Conservation (phyloP, 2,888 invertebrate species). For the Polylopha cassiicola region DNA sequence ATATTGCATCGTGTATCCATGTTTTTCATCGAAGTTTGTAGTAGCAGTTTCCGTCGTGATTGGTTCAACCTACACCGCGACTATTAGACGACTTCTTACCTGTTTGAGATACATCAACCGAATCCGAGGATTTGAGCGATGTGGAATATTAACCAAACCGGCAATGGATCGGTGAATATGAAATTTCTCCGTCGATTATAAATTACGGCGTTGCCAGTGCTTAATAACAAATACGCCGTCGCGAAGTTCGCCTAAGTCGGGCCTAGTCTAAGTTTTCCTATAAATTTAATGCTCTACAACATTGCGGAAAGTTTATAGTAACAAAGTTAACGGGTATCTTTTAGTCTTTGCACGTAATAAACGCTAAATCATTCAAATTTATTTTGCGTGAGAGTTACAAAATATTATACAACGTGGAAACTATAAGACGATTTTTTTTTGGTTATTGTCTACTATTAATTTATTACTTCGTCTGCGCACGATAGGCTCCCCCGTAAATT, state of each 20-base stretch:
- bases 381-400: constrained; percentile 1
- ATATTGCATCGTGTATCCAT: constrained; percentile 29
- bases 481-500: too few relatives aligned
- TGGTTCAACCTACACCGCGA: constrained; percentile 21
- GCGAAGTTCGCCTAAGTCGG: constrained; percentile 35
- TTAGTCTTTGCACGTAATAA: constrained; percentile 28
- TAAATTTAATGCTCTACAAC: constrained; percentile 47
- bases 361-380: constrained; percentile 17
- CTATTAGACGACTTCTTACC: neutral
- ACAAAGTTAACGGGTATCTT: constrained; percentile 27
- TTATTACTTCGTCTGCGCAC: too few relatives aligned
- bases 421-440: too few relatives aligned
- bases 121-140: neutral
- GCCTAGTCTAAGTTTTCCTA: constrained; percentile 41
- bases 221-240: constrained; percentile 31
- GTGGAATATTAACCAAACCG: neutral
- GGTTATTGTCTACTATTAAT: too few relatives aligned
- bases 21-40: constrained; percentile 36
- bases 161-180: constrained; percentile 17
- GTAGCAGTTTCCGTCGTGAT: constrained; percentile 30
- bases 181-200: constrained; percentile 25
- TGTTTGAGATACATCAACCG: constrained; percentile 1
- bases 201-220: constrained; percentile 32
- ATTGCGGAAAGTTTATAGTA: constrained; percentile 32
- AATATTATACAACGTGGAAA: too few relatives aligned